A percentile compares a stretch with the other conserved stretches of the same genome.
Conservation (phyloP, 2,888 invertebrate species). For the Heliconius ismenius region DNA sequence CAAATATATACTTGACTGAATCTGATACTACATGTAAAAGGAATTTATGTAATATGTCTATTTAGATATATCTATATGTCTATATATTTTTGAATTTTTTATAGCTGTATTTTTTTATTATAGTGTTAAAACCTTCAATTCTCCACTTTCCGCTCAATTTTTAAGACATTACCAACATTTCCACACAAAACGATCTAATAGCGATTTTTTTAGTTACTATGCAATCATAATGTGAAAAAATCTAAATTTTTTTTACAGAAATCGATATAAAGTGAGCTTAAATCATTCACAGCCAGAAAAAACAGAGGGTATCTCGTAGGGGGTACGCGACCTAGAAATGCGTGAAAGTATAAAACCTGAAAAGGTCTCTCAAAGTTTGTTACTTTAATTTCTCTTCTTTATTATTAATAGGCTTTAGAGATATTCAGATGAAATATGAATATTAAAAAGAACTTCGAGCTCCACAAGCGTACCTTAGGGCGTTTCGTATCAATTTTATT, state of each 20-base stretch:
- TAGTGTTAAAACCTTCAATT: too few relatives aligned
- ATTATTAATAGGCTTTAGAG: conserved; percentile 23
- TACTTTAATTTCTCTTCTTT: conserved; percentile 6
- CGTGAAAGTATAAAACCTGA: conserved; percentile 1
- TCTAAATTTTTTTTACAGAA: too few relatives aligned
- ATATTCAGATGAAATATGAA: conserved; percentile 22
- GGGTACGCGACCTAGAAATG: background rate
- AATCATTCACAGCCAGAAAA: background rate
- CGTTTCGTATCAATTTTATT: conserved; percentile 50
- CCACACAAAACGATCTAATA: too few relatives aligned
- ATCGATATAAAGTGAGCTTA: too few relatives aligned
- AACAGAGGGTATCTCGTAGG: background rate
- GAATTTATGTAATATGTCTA: background rate
- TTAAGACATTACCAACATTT: too few relatives aligned
- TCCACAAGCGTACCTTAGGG: conserved; percentile 36
- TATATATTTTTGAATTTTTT: too few relatives aligned
- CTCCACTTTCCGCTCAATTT: too few relatives aligned
- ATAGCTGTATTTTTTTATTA: too few relatives aligned
- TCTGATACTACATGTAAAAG: background rate
- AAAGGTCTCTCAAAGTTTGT: background rate
- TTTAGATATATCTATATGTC: background rate
- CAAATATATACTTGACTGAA: conserved; percentile 34
- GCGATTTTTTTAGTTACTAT: too few relatives aligned
- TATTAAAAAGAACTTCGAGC: conserved; percentile 32
- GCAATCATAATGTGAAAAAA: too few relatives aligned